A percentile compares a stretch with the other conserved stretches of the same genome.
phyloP scores from a whole-genome alignment of 1,140 invertebrate species.

The Aphaenogaster rudis region DNA sequence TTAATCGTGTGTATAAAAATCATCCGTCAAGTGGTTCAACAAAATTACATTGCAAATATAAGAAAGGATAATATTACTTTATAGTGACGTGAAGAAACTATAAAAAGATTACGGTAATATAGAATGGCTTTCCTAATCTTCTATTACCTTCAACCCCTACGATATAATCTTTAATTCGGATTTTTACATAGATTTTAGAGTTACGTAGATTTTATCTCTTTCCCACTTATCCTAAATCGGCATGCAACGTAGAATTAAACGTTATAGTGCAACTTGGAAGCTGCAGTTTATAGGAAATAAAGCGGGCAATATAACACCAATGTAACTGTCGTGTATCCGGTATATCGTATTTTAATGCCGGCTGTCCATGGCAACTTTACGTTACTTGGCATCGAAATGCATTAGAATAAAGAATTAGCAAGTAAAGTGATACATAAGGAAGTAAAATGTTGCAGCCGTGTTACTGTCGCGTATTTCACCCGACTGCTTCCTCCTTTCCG shows the following conservation, averaged over 20 bases:
- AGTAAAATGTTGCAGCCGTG: constrained; percentile 13
- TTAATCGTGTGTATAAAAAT: neutral
- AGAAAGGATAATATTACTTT: neutral
- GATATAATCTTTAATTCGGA: neutral
- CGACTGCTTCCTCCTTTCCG: neutral
- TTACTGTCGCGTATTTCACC: constrained; percentile 11
- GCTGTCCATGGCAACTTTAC: neutral
- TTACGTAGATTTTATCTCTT: neutral
- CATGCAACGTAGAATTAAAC: neutral
- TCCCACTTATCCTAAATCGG: neutral
- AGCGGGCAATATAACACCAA: constrained; percentile 14
- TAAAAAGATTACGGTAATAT: neutral
- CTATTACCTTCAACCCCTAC: neutral
- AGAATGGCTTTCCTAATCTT: neutral
- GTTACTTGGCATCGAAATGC: neutral
- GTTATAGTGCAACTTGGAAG: neutral
- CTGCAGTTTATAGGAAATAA: constrained; percentile 38
- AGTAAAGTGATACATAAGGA: constrained; percentile 13
- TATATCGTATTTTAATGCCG: constrained; percentile 44
- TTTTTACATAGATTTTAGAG: neutral
- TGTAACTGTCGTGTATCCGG: constrained; percentile 4
- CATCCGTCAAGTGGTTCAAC: neutral
- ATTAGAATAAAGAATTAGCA: constrained; percentile 42
- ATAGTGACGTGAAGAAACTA: neutral
- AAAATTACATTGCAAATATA: neutral